Evolutionary conservation across 2,888 invertebrate genomes (phyloP), one percentile per base, ranked within the genome.

Genomic region (Caenorhabditis japonica): DNA sequence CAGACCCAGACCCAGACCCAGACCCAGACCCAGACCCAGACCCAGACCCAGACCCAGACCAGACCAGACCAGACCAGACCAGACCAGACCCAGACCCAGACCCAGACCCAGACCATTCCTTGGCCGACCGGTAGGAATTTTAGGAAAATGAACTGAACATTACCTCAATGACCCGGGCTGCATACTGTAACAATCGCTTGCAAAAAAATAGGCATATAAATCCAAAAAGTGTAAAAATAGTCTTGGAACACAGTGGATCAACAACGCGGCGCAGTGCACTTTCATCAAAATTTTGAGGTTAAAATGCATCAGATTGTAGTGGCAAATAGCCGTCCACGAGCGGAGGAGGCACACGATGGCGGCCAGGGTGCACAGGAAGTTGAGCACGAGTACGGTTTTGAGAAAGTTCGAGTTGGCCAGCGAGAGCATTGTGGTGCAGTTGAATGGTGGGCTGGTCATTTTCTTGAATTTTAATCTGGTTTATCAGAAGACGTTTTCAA

Each of bases 261-360:
- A 21, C 7, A 66, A 13, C 4, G 66, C 66, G 34, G 51, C 56
- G 27, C 66, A 66, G 34, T 66, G 66, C 12, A 66, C 51, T 44
- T 56, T 56, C 66, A 66, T 49, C 4, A 66, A 47, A 4, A 66
- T 51, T 21, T 66, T 66, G 27, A 66, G 15, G 27, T 66, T 66
- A 44, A 56, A 66, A 44, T 66, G 66, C 36, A 66, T 51, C 43
- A 66, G 36, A 51, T 66, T 66, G 17, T 56, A 66, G 13, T 41
- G 41, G 25, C 66, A 56, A 19, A 66, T 66, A 0, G 56, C 41
- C 1, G 19, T 30, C 66, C 66, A 66, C 10, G 66, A 51, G 38
- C 49, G 56, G 15, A 56, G 23, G 0, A 66, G 51, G 30, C 56
- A 66, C 15, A 66, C 17, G 4, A 66, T 21, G 0, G 66, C 66